Conservation (phyloP, 1,140 invertebrate species). For the Adoxophyes honmai region DNA sequence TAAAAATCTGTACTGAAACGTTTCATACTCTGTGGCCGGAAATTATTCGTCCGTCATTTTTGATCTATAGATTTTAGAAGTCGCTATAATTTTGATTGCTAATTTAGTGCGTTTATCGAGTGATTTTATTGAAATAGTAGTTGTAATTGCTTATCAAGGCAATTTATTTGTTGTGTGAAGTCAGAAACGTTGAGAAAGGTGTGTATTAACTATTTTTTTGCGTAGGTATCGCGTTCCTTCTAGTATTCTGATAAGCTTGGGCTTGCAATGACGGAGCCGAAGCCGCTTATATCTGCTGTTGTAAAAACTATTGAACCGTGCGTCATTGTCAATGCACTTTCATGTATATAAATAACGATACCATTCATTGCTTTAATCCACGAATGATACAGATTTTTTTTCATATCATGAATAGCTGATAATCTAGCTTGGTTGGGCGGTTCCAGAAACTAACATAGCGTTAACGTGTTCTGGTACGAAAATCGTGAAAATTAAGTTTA, state of each 20-base stretch:
- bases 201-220: not conserved
- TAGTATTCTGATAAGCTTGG: slow-evolving; percentile 19
- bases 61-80: slow-evolving; percentile 51
- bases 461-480: not conserved
- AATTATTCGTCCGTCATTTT: slow-evolving; percentile 56
- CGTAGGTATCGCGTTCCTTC: not conserved
- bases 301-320: slow-evolving; percentile 32
- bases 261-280: slow-evolving; percentile 53
- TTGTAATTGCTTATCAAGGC: slow-evolving; percentile 15
- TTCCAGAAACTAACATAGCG: slow-evolving; percentile 2
- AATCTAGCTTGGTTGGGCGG: not conserved
- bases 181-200: not conserved
- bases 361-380: slow-evolving; percentile 6
- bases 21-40: slow-evolving; percentile 37
- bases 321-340: slow-evolving; percentile 28
- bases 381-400: not conserved
- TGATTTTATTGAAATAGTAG: slow-evolving; percentile 35
- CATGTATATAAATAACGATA: slow-evolving; percentile 40
- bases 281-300: slow-evolving; percentile 50
- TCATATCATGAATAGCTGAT: not conserved
- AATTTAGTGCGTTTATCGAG: slow-evolving; percentile 21
- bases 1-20: not conserved
- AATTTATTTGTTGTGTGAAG: not conserved
- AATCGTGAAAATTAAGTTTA: too few relatives aligned
- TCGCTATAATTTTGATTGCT: slow-evolving; percentile 29